Base-by-base conservation (phyloP, 2,888 invertebrate genomes). In the Stenurella melanura region DNA sequence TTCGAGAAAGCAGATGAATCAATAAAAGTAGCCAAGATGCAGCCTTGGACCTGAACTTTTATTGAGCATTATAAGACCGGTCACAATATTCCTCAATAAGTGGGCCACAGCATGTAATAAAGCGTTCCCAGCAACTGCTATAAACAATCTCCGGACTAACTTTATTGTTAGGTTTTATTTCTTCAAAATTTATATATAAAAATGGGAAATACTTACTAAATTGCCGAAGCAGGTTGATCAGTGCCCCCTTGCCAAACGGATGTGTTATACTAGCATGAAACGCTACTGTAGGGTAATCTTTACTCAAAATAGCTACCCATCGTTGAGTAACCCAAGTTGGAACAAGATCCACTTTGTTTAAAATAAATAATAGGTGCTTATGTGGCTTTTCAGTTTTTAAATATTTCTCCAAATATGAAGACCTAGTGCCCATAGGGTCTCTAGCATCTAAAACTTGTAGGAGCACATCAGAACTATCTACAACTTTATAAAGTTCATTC, bases 211-310 rank as follows among this genome's bases (percentile, higher is more conserved):
- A 82, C 85, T 87, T 83, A 84, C 87, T 96, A 90, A 99, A 96
- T 88, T 99, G 99, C 21, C 99, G 92, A 58, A 99, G 91, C 42
- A 99, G 91, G 90, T 98, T 98, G 74, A 99, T 99, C 6, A 99
- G 91, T 0, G 98, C 96, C 17, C 98, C 98, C 91, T 99, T 99
- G 70, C 96, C 99, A 90, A 99, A 99, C 0, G 99, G 97, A 92
- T 99, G 98, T 56, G 96, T 98, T 79, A 99, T 90, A n/a, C 98
- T 98, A 0, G 99, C 98, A 90, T 99, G 98, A 88, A 99, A 99
- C 0, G 99, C 99, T 84, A 99, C 93, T 0, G 99, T 99, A 6
- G 99, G 99, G 90, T 98, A 97, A 88, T 99, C 98, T 15, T 95
- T 91, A 88, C 97, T 98, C 10, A 99, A 91, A 84, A 97, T 95